These are phyloP conservation scores for Melanotaenia nigrans DNA, from an alignment of 2,797 vertebrate genomes.

Conservation along the genomic window DNA sequence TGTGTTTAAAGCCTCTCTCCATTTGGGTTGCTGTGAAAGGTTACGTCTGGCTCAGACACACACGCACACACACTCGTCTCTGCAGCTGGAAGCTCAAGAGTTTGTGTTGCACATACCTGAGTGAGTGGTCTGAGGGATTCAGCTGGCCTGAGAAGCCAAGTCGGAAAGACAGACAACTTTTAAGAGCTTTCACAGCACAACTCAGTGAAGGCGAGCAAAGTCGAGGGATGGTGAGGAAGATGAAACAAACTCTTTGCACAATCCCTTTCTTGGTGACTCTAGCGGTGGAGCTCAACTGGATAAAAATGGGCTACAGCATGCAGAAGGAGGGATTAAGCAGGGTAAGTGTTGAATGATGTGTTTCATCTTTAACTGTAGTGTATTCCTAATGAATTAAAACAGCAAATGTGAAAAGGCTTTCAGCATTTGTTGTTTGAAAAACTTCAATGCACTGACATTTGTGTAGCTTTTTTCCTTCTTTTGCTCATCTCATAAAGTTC, in stretches of 20 bases:
- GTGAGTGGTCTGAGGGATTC: slow-evolving; percentile 64
- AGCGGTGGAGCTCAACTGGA: slow-evolving; percentile 74
- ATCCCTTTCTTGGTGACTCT: slow-evolving; percentile 67
- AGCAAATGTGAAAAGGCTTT: not conserved
- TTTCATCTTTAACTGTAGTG: not conserved
- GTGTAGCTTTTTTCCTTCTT: not conserved
- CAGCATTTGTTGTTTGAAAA: not conserved
- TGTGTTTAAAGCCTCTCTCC: slow-evolving; percentile 62
- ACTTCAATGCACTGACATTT: not conserved
- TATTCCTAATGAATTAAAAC: not conserved
- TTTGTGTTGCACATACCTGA: slow-evolving; percentile 59
- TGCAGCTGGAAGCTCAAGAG: slow-evolving; percentile 59
- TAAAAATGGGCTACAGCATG: slow-evolving; percentile 55
- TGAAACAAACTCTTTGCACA: slow-evolving; percentile 57
- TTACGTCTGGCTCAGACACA: slow-evolving; percentile 43
- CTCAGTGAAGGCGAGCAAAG: slow-evolving; percentile 25
- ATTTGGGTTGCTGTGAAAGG: slow-evolving; percentile 61
- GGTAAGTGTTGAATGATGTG: slow-evolving; percentile 55
- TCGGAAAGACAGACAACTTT: slow-evolving; percentile 47
- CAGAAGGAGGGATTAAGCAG: slow-evolving; percentile 52
- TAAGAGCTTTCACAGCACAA: slow-evolving; percentile 27
- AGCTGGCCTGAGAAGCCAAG: slow-evolving; percentile 57
- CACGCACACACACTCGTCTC: slow-evolving; percentile 20
- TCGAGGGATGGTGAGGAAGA: slow-evolving; percentile 28
- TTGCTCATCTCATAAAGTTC: slow-evolving; percentile 18